Conservation (phyloP, 2,888 invertebrate species). For the Boloria euphrosyne region DNA sequence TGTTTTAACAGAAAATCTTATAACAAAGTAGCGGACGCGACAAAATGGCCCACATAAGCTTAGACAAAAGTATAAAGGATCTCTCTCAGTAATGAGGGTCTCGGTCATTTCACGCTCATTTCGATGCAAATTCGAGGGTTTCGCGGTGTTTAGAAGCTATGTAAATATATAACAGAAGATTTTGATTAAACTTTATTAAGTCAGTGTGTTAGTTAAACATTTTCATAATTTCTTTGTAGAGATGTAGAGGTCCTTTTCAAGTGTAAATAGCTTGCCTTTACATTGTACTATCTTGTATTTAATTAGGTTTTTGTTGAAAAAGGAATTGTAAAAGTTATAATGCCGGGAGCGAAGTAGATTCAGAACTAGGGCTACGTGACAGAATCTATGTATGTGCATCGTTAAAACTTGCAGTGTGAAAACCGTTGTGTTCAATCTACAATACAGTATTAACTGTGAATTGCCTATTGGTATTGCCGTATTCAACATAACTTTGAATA, state of each 20-base stretch:
- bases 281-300: too few relatives aligned
- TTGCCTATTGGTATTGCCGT: too few relatives aligned
- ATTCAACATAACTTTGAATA: neutral
- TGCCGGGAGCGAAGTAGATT: neutral
- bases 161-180: constrained; percentile 70
- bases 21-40: constrained; percentile 47
- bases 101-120: constrained; percentile 76
- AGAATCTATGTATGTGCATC: constrained; percentile 7
- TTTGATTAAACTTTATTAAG: constrained; percentile 76
- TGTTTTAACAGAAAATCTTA: constrained; percentile 59
- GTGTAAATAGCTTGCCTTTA: neutral
- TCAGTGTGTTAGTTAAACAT: constrained; percentile 30
- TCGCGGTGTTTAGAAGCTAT: constrained; percentile 70
- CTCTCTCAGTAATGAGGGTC: constrained; percentile 66
- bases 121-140: constrained; percentile 77
- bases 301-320: neutral
- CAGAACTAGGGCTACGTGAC: neutral
- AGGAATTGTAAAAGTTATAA: neutral
- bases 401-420: constrained; percentile 7
- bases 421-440: neutral
- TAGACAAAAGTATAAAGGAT: constrained; percentile 74
- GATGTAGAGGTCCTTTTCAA: neutral
- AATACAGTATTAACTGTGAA: neutral
- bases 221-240: constrained; percentile 18
- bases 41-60: constrained; percentile 58